A percentile compares a stretch with the other conserved stretches of the same genome.
Evolutionary conservation across 2,888 invertebrate species (phyloP).

Genomic region (Eledona agricola): DNA sequence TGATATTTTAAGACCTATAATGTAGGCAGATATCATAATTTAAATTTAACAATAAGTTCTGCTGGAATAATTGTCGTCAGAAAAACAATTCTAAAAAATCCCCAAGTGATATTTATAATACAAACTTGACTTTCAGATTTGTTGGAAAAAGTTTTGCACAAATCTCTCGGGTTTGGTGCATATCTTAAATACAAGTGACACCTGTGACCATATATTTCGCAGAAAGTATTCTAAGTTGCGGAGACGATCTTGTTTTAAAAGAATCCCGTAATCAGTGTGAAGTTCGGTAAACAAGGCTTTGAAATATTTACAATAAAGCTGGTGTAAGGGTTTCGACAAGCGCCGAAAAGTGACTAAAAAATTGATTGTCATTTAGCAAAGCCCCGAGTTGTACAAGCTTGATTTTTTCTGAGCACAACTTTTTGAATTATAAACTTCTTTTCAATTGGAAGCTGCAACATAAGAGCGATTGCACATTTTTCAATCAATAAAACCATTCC

Average conservation of each 20-base stretch:
- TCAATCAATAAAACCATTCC: constrained; percentile 45
- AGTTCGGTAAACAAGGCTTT: constrained; percentile 23
- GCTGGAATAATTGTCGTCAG: no score
- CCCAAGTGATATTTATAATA: constrained; percentile 40
- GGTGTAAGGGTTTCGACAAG: constrained; percentile 4
- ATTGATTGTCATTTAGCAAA: constrained; percentile 44
- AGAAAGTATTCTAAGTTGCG: constrained; percentile 36
- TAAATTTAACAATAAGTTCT: no score
- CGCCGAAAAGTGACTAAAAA: constrained; percentile 39
- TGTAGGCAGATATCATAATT: no score
- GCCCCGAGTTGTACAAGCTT: constrained; percentile 32
- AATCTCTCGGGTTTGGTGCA: constrained; percentile 45
- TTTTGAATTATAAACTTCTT: constrained; percentile 41
- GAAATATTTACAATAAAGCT: constrained; percentile 8
- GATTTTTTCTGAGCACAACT: constrained; percentile 39
- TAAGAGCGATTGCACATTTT: constrained; percentile 43
- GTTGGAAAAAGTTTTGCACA: constrained; percentile 45
- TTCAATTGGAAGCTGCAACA: constrained; percentile 39
- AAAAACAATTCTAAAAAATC: no score
- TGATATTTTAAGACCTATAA: no score
- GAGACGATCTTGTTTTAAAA: constrained; percentile 35
- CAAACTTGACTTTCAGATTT: constrained; percentile 50
- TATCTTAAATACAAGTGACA: constrained; percentile 46
- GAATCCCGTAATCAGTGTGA: constrained; percentile 33
- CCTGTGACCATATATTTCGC: constrained; percentile 43